Conservation (phyloP, 2,888 invertebrate species). For the Schizaphis graminum region DNA sequence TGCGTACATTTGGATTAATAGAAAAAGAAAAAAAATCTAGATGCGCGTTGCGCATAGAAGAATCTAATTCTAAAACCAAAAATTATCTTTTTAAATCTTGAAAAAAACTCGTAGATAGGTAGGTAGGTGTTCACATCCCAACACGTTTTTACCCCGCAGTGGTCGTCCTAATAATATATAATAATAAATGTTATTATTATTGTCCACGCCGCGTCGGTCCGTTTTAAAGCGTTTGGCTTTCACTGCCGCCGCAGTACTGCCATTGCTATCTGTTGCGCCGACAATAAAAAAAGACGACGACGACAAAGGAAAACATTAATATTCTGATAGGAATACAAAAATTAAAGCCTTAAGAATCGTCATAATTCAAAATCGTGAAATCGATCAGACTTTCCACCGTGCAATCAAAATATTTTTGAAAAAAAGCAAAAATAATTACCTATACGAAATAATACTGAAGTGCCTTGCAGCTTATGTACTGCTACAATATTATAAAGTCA, state of each 20-base stretch:
- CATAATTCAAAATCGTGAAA: constrained; percentile 45
- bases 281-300: not conserved
- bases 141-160: constrained; percentile 49
- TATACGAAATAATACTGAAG: not conserved
- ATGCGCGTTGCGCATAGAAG: not conserved
- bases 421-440: not conserved
- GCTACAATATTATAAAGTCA: constrained; percentile 23
- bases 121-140: not conserved
- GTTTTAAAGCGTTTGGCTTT: constrained; percentile 26
- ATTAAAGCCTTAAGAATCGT: not conserved
- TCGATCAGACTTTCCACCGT: not conserved
- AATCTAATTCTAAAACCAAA: not conserved
- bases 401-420: constrained; percentile 35
- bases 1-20: not conserved
- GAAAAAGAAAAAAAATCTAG: not conserved
- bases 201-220: constrained; percentile 25
- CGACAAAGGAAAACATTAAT: not conserved
- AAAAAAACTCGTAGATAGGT: not conserved
- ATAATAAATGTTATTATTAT: constrained; percentile 38
- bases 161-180: constrained; percentile 32
- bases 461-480: not conserved
- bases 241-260: not conserved
- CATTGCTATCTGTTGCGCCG: not conserved
- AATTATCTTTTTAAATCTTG: constrained; percentile 35
- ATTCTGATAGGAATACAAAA: not conserved